Conservation (phyloP, 2,797 vertebrate species). For the Sylvia borin region DNA sequence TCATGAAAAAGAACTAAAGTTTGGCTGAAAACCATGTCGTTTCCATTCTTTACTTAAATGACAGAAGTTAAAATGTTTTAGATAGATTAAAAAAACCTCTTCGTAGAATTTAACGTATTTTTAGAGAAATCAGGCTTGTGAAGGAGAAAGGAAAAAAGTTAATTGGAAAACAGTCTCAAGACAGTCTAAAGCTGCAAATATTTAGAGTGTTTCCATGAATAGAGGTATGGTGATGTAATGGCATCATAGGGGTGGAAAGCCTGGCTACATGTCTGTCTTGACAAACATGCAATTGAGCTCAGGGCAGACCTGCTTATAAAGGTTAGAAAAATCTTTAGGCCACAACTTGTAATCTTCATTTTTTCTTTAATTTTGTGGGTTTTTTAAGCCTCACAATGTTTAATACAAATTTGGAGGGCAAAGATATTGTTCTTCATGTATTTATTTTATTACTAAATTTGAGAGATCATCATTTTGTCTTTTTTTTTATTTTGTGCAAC, state of each 20-base stretch:
- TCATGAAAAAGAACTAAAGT: not conserved
- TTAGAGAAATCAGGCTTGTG: not conserved
- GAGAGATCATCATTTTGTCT: not conserved
- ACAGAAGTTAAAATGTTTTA: not conserved
- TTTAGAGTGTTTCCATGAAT: not conserved
- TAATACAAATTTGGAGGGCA: not conserved
- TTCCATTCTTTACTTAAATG: not conserved
- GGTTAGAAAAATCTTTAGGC: not conserved
- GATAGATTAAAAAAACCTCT: not conserved
- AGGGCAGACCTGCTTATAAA: not conserved
- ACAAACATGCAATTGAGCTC: not conserved
- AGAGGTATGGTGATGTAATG: not conserved
- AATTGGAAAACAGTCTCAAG: not conserved
- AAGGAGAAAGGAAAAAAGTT: not conserved
- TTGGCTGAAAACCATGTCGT: not conserved
- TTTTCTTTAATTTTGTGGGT: not conserved
- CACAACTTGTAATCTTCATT: not conserved
- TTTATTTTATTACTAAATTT: not conserved
- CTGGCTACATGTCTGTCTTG: not conserved
- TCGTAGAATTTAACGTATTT: not conserved
- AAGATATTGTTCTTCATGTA: not conserved
- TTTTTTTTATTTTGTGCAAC: not conserved
- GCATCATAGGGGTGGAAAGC: not conserved
- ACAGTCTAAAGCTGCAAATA: not conserved
- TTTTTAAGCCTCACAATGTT: not conserved